A percentile compares a stretch with the other conserved stretches of the same genome.
Evolutionary conservation across 1,140 invertebrate genomes (phyloP).

Genomic region (Psix sp.): DNA sequence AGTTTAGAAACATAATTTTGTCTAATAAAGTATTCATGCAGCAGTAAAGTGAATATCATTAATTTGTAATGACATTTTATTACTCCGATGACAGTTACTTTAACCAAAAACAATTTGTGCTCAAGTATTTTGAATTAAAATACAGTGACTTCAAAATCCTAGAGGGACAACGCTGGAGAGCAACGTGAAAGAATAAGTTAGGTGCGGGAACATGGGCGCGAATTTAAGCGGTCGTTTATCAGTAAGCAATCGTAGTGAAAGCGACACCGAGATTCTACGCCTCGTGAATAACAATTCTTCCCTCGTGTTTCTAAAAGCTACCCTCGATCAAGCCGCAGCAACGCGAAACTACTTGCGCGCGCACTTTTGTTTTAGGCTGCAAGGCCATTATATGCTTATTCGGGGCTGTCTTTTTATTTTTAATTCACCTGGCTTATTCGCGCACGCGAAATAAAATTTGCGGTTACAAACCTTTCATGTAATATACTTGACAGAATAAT

Average conservation of each 20-base stretch:
- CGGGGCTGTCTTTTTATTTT: constrained; percentile 64
- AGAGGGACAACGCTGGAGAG: constrained; percentile 21
- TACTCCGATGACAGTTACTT: no score
- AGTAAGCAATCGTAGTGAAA: constrained; percentile 76
- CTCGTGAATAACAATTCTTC: constrained; percentile 73
- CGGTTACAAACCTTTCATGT: constrained; percentile 45
- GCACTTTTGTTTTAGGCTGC: constrained; percentile 16
- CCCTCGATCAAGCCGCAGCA: constrained; percentile 27
- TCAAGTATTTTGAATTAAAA: no score
- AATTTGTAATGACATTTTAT: no score
- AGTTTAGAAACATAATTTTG: no score
- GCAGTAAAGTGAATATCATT: no score
- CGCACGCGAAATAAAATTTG: constrained; percentile 43
- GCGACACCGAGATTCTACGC: constrained; percentile 74
- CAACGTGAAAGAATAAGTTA: constrained; percentile 30
- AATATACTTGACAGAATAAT: constrained; percentile 49
- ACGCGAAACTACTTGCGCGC: constrained; percentile 30
- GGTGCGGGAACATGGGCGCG: constrained; percentile 45
- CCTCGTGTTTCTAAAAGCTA: constrained; percentile 31
- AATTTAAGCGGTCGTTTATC: constrained; percentile 75
- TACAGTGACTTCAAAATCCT: constrained; percentile 43
- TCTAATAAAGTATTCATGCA: no score
- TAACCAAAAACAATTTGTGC: no score
- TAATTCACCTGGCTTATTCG: constrained; percentile 68
- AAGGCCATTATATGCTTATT: constrained; percentile 64